phyloP scores from a whole-genome alignment of 1,140 invertebrate genomes.

The Dolichoris vasculosae region DNA sequence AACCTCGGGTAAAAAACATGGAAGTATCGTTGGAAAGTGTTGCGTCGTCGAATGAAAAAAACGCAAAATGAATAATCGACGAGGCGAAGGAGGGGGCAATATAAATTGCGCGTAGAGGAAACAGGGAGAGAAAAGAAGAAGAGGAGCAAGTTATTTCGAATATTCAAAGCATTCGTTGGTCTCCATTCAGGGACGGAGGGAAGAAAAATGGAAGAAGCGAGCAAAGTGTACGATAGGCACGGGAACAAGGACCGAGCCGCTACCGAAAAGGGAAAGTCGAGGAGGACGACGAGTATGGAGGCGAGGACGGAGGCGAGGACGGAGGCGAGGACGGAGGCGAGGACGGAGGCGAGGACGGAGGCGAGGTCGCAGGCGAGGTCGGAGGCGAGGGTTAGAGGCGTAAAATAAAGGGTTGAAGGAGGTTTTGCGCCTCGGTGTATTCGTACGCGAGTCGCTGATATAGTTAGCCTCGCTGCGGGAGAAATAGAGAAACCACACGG shows the following conservation, averaged over 20 bases:
- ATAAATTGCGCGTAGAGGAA: not conserved
- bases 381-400: constrained; percentile 4
- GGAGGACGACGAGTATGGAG: not conserved
- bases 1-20: too few species aligned
- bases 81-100: not conserved
- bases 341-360: too few species aligned
- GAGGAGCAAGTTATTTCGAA: constrained; percentile 24
- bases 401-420: constrained; percentile 42
- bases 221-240: too few species aligned
- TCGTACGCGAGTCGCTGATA: not conserved
- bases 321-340: too few species aligned
- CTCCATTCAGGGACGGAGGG: not conserved
- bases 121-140: not conserved
- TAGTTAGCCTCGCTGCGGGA: not conserved
- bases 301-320: too few species aligned
- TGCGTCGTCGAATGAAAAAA: not conserved
- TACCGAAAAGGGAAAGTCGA: constrained; percentile 19
- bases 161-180: constrained; percentile 33
- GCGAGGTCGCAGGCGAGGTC: too few species aligned
- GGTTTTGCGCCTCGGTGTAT: constrained; percentile 12
- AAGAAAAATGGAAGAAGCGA: constrained; percentile 1
- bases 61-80: not conserved
- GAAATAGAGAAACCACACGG: constrained; percentile 20
- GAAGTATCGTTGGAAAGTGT: too few species aligned
- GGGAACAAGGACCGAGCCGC: too few species aligned